Conservation (phyloP, 2,113 vertebrate species). For the Carassius auratus region DNA sequence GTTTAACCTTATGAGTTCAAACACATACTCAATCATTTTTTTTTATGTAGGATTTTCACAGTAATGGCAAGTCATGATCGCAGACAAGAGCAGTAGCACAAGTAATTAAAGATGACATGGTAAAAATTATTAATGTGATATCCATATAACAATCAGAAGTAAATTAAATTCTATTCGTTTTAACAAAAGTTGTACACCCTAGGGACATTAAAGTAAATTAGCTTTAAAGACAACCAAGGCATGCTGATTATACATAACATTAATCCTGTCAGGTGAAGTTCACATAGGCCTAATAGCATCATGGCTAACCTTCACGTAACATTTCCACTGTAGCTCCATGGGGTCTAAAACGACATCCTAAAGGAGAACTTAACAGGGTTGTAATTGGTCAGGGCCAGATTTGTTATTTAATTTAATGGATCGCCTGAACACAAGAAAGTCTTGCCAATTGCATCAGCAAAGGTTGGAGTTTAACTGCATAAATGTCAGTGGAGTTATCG, state of each 20-base stretch:
- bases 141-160: not conserved
- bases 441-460: not conserved
- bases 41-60: not conserved
- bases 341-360: not conserved
- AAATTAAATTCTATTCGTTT: not conserved
- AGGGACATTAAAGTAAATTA: not conserved
- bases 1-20: not conserved
- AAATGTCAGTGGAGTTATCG: slow-evolving; percentile 25
- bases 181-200: not conserved
- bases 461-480: slow-evolving; percentile 19
- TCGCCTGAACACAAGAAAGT: slow-evolving; percentile 15
- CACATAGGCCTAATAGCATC: not conserved
- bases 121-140: not conserved
- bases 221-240: not conserved
- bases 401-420: slow-evolving; percentile 21
- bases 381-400: slow-evolving; percentile 4
- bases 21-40: not conserved
- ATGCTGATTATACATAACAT: not conserved
- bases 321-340: not conserved
- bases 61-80: not conserved
- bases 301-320: not conserved
- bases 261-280: not conserved
- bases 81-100: not conserved
- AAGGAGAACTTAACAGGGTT: not conserved
- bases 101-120: not conserved